phyloP scores from a whole-genome alignment of 2,797 vertebrate species.

The Hoplostethus mediterraneus region DNA sequence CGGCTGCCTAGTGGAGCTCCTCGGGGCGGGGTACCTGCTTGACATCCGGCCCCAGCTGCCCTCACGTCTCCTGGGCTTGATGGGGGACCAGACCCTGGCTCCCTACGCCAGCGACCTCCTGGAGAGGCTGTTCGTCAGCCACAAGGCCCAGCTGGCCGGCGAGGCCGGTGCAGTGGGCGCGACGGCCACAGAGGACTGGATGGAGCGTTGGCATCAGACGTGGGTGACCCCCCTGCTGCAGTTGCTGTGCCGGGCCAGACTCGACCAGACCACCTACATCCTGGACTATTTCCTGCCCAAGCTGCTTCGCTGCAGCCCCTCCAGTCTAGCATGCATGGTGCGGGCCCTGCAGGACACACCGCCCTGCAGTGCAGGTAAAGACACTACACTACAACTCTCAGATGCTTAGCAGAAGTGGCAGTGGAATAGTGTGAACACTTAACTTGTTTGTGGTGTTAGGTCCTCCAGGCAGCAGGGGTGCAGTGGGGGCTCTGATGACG shows the following conservation, averaged over 20 bases:
- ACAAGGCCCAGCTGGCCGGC: conserved; percentile 86
- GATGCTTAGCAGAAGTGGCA: no score
- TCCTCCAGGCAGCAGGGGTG: conserved; percentile 84
- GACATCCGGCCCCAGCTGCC: conserved; percentile 87
- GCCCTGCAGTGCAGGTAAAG: conserved; percentile 65
- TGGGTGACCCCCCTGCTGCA: conserved; percentile 93
- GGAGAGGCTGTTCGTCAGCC: conserved; percentile 92
- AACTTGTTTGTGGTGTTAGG: conserved; percentile 53
- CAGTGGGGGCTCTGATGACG: conserved; percentile 93
- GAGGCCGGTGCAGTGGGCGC: conserved; percentile 32
- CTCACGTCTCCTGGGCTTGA: conserved; percentile 87
- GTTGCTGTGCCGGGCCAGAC: conserved; percentile 88
- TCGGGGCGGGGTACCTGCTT: conserved; percentile 88
- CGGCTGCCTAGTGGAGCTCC: conserved; percentile 89
- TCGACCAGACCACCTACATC: conserved; percentile 92
- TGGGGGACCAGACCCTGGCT: conserved; percentile 93
- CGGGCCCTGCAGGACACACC: conserved; percentile 85
- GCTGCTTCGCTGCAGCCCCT: conserved; percentile 91
- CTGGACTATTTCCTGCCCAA: conserved; percentile 95
- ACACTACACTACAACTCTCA: neutral
- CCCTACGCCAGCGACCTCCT: conserved; percentile 94
- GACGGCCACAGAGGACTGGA: conserved; percentile 73
- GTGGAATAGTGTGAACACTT: no score
- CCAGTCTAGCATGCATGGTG: conserved; percentile 92
- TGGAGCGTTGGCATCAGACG: conserved; percentile 89